phyloP scores from a whole-genome alignment of 2,113 vertebrate species.

The Grammomys surdaster region DNA sequence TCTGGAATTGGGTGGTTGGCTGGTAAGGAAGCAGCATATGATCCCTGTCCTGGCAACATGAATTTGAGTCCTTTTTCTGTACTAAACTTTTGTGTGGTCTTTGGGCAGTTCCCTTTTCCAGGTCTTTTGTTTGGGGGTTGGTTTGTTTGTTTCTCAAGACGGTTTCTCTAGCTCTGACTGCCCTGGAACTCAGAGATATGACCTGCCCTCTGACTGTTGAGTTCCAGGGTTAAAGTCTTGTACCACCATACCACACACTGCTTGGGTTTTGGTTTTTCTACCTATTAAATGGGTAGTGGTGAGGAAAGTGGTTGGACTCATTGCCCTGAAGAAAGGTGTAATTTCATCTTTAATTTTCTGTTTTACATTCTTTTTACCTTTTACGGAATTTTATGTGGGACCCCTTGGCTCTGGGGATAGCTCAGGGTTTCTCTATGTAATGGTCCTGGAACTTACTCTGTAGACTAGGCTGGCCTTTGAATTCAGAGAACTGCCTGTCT shows the following conservation, averaged over 20 bases:
- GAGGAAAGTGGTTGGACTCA: background rate
- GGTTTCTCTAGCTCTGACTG: background rate
- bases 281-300: slow-evolving; percentile 25
- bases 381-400: slow-evolving; percentile 20
- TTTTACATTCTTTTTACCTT: background rate
- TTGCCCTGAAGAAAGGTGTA: slow-evolving; percentile 43
- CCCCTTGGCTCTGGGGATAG: background rate
- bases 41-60: background rate
- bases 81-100: slow-evolving; percentile 39
- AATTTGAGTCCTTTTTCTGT: slow-evolving; percentile 35
- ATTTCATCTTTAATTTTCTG: slow-evolving; percentile 48
- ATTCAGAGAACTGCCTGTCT: background rate
- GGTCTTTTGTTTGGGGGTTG: background rate
- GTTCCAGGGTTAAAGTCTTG: background rate
- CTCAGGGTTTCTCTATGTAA: background rate
- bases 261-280: slow-evolving; percentile 57
- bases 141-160: background rate
- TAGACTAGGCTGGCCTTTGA: background rate
- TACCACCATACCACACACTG: background rate
- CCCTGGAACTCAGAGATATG: background rate
- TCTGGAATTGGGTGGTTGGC: slow-evolving; percentile 39
- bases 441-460: background rate
- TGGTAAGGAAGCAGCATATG: background rate
- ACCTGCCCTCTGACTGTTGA: background rate
- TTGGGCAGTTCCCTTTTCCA: background rate